These are phyloP conservation scores for Apoda limacodes DNA, from an alignment of 2,888 invertebrate species.

Conservation along the genomic window DNA sequence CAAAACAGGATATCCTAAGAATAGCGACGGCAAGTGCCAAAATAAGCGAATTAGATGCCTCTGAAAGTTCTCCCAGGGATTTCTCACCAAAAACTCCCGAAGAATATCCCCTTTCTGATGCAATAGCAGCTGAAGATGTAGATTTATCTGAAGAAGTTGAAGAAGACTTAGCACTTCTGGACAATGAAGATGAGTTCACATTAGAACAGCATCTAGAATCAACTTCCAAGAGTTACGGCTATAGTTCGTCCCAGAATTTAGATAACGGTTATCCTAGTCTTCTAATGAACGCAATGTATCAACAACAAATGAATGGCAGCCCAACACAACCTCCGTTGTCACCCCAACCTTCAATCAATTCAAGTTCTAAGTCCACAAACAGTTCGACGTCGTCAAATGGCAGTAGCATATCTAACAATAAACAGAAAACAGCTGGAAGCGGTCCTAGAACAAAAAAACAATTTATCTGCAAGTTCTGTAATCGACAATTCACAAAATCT, in stretches of 20 bases:
- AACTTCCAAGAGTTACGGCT: slow-evolving; percentile 52
- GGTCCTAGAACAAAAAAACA: slow-evolving; percentile 95
- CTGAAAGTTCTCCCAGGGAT: slow-evolving; percentile 43
- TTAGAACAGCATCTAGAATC: slow-evolving; percentile 67
- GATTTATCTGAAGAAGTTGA: slow-evolving; percentile 79
- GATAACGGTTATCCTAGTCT: slow-evolving; percentile 79
- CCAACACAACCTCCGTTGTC: slow-evolving; percentile 57
- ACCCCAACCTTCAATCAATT: slow-evolving; percentile 51
- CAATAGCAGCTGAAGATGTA: slow-evolving; percentile 71
- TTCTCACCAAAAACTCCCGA: slow-evolving; percentile 61
- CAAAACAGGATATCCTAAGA: slow-evolving; percentile 77
- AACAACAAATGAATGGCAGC: slow-evolving; percentile 65
- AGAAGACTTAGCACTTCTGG: slow-evolving; percentile 79
- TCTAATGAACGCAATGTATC: slow-evolving; percentile 76
- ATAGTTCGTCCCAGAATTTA: slow-evolving; percentile 65
- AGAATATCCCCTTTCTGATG: slow-evolving; percentile 59
- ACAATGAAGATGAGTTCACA: slow-evolving; percentile 79
- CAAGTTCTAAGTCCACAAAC: slow-evolving; percentile 51
- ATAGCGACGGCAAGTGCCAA: slow-evolving; percentile 69
- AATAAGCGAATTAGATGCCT: slow-evolving; percentile 54
- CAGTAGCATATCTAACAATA: slow-evolving; percentile 50
- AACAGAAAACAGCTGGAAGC: slow-evolving; percentile 58
- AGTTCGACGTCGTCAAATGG: slow-evolving; percentile 56
- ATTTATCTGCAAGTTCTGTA: slow-evolving; percentile 98
- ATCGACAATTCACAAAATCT: slow-evolving; percentile 96